Conservation (phyloP, 2,797 vertebrate genomes). For the Phoxinus dragarum region DNA sequence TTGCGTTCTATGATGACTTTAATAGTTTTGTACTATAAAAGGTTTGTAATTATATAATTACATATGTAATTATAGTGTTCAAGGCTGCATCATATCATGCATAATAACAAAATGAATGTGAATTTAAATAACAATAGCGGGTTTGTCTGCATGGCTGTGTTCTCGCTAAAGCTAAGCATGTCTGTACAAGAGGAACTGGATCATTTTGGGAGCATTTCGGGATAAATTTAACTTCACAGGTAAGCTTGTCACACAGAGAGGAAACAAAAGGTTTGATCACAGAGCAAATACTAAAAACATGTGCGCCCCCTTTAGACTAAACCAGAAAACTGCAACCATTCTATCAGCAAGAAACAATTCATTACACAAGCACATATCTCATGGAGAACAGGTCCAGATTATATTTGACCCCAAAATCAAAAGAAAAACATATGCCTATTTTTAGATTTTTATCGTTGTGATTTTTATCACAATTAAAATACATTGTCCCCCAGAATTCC, state of each 20-base stretch:
- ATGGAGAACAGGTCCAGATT: neutral
- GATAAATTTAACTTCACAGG: neutral
- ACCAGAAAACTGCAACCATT: constrained; percentile 15
- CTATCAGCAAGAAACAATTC: neutral
- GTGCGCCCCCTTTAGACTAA: constrained; percentile 29
- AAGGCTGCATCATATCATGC: neutral
- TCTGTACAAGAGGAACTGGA: neutral
- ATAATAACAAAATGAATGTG: neutral
- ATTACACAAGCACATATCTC: neutral
- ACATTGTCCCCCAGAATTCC: neutral
- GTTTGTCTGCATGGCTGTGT: neutral
- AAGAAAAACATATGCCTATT: neutral
- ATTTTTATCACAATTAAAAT: neutral
- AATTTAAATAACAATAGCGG: neutral
- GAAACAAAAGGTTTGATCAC: neutral
- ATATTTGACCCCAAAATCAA: neutral
- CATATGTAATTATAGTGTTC: too few species aligned
- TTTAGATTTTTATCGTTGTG: neutral
- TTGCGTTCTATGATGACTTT: too few species aligned
- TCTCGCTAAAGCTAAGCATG: neutral
- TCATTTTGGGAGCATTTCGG: neutral
- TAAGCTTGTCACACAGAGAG: neutral
- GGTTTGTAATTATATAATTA: too few species aligned
- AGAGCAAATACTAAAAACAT: neutral
- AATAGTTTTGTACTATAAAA: too few species aligned